A percentile compares a stretch with the other conserved stretches of the same genome.
Evolutionary conservation across 1,140 invertebrate species (phyloP).

Genomic region (Pseudomyrmex sp.): DNA sequence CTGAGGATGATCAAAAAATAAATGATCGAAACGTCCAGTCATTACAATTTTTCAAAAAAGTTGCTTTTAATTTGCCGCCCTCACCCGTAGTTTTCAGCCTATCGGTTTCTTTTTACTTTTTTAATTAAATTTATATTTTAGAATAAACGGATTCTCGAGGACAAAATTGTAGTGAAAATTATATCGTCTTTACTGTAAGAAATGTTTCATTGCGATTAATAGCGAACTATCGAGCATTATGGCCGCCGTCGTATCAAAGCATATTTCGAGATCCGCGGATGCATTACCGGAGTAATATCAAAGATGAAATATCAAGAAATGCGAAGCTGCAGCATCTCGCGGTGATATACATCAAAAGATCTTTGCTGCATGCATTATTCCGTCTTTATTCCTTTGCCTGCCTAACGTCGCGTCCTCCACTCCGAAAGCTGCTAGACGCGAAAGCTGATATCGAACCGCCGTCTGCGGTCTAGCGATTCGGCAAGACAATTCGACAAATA

Average conservation of each 20-base stretch:
- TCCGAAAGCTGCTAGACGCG: background rate
- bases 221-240: slow-evolving; percentile 3
- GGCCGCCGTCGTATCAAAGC: slow-evolving; percentile 37
- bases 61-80: too few species aligned
- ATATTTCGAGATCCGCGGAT: slow-evolving; percentile 19
- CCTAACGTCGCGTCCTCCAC: background rate
- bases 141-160: too few species aligned
- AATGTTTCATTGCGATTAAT: slow-evolving; percentile 19
- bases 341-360: slow-evolving; percentile 49
- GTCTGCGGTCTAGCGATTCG: slow-evolving; percentile 1
- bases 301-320: slow-evolving; percentile 39
- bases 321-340: slow-evolving; percentile 21
- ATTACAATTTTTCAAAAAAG: too few species aligned
- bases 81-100: too few species aligned
- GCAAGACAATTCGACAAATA: too few species aligned
- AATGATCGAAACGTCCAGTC: too few species aligned
- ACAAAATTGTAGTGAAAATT: background rate
- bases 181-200: background rate
- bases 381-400: slow-evolving; percentile 36
- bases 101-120: too few species aligned
- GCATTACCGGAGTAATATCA: slow-evolving; percentile 24
- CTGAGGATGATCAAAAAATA: too few species aligned
- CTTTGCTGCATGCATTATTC: slow-evolving; percentile 35
- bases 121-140: slow-evolving; percentile 10
- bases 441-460: background rate